These are phyloP conservation scores for Pachyuromys duprasi DNA, from an alignment of 2,797 vertebrate genomes.

Conservation along the genomic window DNA sequence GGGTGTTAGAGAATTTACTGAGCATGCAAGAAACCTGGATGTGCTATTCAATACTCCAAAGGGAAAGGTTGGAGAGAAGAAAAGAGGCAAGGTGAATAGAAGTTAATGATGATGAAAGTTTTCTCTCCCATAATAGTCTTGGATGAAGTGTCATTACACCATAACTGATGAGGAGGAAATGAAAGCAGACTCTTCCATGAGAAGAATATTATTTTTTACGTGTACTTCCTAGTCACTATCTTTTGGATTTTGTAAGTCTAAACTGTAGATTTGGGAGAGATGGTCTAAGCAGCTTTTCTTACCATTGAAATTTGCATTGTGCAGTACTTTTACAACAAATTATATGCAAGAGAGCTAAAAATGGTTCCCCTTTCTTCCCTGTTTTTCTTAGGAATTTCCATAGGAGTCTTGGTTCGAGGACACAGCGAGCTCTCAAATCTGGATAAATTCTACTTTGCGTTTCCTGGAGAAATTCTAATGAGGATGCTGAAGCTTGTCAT, in stretches of 20 bases:
- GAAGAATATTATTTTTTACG: conserved; percentile 15
- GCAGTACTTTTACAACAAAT: conserved; percentile 19
- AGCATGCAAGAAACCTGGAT: background rate
- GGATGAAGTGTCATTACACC: conserved; percentile 1
- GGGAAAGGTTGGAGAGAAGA: background rate
- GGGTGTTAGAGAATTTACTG: background rate
- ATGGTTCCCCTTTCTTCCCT: background rate
- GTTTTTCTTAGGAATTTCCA: conserved; percentile 90
- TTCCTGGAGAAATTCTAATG: conserved; percentile 98
- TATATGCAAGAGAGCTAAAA: conserved; percentile 47
- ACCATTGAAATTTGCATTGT: conserved; percentile 15
- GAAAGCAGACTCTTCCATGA: background rate
- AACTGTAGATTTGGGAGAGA: background rate
- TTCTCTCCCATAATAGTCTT: background rate
- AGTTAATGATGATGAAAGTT: background rate
- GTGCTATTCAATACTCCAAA: background rate
- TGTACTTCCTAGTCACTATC: background rate
- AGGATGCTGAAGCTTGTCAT: conserved; percentile 98
- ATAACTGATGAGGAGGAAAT: background rate
- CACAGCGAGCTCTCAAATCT: conserved; percentile 92
- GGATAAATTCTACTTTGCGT: conserved; percentile 96
- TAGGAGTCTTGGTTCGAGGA: conserved; percentile 94
- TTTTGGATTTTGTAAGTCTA: conserved; percentile 44
- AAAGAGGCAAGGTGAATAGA: too few relatives aligned
- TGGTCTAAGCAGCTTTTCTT: conserved; percentile 44